Evolutionary conservation across 2,888 invertebrate species (phyloP), one percentile per base, ranked within the genome.

Genomic region (Papilio gigon): DNA sequence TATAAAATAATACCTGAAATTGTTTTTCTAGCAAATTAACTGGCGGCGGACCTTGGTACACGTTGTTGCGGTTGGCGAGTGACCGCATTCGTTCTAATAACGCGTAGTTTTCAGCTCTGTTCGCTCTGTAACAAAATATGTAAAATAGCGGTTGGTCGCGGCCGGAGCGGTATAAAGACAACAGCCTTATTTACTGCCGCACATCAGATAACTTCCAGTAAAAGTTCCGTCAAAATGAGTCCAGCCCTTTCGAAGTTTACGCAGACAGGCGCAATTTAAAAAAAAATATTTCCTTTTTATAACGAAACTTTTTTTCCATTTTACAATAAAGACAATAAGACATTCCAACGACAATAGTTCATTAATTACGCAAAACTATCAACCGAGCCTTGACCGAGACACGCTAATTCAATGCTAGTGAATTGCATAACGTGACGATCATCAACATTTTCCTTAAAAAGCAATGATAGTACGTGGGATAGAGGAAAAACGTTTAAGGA

Each of bases 11-110:
- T n/a, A 96, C 96, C 93, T 95, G 94, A 83, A 94, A 97, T 81
- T 97, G 97, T 80, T 94, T 94, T 75, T 96, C 95, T 61, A 97
- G 84, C 74, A 94, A 84, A 77, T 95, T 95, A 88, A 94, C 94
- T 0, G 94, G 93, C 76, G 92, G 85, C 74, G 93, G 85, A 42
- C 92, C 82, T 79, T 88, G 92, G 79, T 93, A 84, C 75, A 89
- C 80, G 80, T 93, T 81, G 80, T 90, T 83, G 78, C 93, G 75
- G 79, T 88, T 86, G 74, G 88, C 85, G 76, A 92, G 74, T 71
- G 92, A 85, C 35, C 92, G 76, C 91, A 91, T 91, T 0, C 90
- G 84, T 68, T 92, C 91, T 59, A 92, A 74, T n/a, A 92, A 72
- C 61, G 92, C 92, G 72, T 90, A 92, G 74, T 92, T 92, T 60